phyloP scores from a whole-genome alignment of 1,140 invertebrate genomes.

The Harpegnathos saltator region DNA sequence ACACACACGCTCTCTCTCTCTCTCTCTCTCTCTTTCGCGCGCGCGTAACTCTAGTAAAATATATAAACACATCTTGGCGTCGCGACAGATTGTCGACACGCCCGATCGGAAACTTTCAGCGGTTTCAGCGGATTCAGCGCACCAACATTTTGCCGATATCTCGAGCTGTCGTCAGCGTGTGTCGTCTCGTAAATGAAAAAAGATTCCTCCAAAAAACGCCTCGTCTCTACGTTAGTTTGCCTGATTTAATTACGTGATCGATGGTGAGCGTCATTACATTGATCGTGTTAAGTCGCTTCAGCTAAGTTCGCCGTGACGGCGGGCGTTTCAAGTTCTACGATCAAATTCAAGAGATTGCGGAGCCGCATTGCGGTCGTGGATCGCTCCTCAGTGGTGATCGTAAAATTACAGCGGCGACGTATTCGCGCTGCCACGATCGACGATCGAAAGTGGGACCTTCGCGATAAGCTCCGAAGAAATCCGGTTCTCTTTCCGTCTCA shows the following conservation, averaged over 20 bases:
- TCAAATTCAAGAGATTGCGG: constrained; percentile 34
- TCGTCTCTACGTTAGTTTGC: constrained; percentile 30
- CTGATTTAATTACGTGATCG: constrained; percentile 49
- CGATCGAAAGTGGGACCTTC: constrained; percentile 41
- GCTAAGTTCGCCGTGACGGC: constrained; percentile 10
- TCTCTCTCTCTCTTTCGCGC: no score
- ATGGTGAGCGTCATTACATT: constrained; percentile 36
- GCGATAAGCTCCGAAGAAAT: constrained; percentile 20
- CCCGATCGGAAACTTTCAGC: constrained; percentile 60
- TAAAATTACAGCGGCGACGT: constrained; percentile 16
- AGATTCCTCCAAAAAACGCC: not conserved
- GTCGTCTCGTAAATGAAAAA: constrained; percentile 10
- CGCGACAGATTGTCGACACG: constrained; percentile 51
- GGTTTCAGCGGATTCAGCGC: constrained; percentile 10
- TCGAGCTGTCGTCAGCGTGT: constrained; percentile 46
- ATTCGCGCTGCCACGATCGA: constrained; percentile 30
- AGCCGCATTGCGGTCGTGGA: constrained; percentile 11
- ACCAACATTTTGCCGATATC: constrained; percentile 50
- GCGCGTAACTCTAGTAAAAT: constrained; percentile 73
- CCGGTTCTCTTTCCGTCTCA: not conserved
- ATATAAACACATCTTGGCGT: constrained; percentile 73
- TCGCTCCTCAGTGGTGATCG: constrained; percentile 15
- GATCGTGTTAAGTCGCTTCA: constrained; percentile 32
- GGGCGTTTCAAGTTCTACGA: constrained; percentile 33
- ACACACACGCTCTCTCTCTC: no score